Evolutionary conservation across 2,888 invertebrate genomes (phyloP).

Genomic region (Eueremaeus valkanovi): DNA sequence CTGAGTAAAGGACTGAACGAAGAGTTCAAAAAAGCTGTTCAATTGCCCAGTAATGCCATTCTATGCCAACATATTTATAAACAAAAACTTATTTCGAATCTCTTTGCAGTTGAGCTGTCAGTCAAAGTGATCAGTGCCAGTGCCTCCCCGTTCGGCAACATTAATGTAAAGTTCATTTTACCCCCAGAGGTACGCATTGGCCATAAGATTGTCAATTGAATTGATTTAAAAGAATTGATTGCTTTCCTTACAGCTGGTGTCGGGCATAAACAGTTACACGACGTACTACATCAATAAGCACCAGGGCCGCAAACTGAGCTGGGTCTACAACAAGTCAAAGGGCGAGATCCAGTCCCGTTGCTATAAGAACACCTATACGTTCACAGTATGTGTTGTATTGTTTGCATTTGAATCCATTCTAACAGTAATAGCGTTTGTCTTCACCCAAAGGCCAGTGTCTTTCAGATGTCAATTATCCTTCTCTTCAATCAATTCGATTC

Average conservation of each 20-base stretch:
- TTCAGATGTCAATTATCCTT: constrained; percentile 95
- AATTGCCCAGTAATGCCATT: background rate
- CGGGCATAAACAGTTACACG: constrained; percentile 87
- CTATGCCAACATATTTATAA: too few relatives aligned
- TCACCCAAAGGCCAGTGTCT: constrained; percentile 77
- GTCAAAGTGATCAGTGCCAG: constrained; percentile 43
- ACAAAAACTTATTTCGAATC: too few relatives aligned
- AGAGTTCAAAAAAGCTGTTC: constrained; percentile 68
- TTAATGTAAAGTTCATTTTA: background rate
- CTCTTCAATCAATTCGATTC: constrained; percentile 85
- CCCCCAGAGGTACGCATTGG: background rate
- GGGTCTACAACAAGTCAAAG: constrained; percentile 96
- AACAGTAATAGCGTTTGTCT: background rate
- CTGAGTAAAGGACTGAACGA: constrained; percentile 90
- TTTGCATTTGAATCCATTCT: background rate
- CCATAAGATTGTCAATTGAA: background rate
- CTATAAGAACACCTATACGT: constrained; percentile 65
- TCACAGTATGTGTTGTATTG: constrained; percentile 50
- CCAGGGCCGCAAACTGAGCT: constrained; percentile 92
- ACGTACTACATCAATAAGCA: constrained; percentile 93
- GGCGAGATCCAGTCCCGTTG: constrained; percentile 94
- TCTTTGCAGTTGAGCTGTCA: constrained; percentile 40
- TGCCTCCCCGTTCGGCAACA: constrained; percentile 41
- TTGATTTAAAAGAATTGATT: constrained; percentile 41
- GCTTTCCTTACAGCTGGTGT: constrained; percentile 67